phyloP scores from a whole-genome alignment of 2,888 invertebrate genomes.

The Rotaria magnacalcarata region DNA sequence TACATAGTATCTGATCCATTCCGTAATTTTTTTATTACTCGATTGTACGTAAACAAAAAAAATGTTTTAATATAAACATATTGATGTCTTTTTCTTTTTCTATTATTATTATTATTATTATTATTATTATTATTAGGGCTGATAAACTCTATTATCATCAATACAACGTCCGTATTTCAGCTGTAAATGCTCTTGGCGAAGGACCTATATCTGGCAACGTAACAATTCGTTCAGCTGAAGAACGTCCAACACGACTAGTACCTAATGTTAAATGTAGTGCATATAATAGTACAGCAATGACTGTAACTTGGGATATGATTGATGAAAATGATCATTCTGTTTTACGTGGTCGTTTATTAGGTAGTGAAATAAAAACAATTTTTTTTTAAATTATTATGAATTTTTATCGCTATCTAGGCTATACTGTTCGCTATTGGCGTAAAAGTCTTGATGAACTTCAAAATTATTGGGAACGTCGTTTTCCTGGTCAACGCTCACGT shows the following conservation, averaged over 20 bases:
- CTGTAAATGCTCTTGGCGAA: constrained; percentile 42
- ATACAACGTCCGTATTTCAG: constrained; percentile 44
- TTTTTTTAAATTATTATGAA: too few relatives aligned
- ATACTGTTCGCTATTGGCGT: constrained; percentile 45
- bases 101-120: neutral
- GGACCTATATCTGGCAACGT: constrained; percentile 36
- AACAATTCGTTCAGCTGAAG: constrained; percentile 42
- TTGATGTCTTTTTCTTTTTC: neutral
- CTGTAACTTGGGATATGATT: constrained; percentile 45
- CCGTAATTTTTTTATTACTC: neutral
- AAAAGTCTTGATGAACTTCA: constrained; percentile 30
- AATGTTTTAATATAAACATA: too few relatives aligned
- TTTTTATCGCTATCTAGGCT: neutral
- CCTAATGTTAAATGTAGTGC: constrained; percentile 43
- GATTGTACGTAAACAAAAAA: neutral
- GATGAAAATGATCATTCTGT: constrained; percentile 43
- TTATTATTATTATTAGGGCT: neutral
- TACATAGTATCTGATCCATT: neutral
- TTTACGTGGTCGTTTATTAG: constrained; percentile 39
- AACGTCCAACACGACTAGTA: constrained; percentile 43
- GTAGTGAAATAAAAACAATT: neutral
- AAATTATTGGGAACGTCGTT: constrained; percentile 45
- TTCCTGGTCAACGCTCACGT: constrained; percentile 42
- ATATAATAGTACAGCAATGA: constrained; percentile 44
- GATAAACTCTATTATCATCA: constrained; percentile 40